Conservation (phyloP, 2,888 invertebrate genomes). For the Pegoplata infirma region DNA sequence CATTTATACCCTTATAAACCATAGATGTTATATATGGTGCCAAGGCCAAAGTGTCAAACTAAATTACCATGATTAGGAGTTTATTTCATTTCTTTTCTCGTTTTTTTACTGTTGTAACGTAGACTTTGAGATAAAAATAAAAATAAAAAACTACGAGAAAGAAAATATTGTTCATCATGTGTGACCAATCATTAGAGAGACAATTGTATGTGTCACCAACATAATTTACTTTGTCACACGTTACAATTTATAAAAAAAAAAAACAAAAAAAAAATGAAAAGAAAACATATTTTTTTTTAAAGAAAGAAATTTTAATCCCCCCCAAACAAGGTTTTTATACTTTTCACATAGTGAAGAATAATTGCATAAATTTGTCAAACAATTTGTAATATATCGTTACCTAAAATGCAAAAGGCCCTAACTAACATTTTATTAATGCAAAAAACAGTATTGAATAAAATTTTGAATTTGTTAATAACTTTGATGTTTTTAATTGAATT, state of each 20-base stretch:
- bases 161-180: constrained; percentile 39
- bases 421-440: too few species aligned
- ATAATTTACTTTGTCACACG: constrained; percentile 38
- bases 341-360: too few species aligned
- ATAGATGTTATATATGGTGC: constrained; percentile 25
- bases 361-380: too few species aligned
- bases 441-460: too few species aligned
- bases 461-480: too few species aligned
- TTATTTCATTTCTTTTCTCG: background rate
- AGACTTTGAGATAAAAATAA: constrained; percentile 2
- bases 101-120: background rate
- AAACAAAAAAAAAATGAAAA: too few species aligned
- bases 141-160: constrained; percentile 1
- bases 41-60: constrained; percentile 50
- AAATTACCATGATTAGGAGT: constrained; percentile 50
- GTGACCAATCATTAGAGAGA: constrained; percentile 47
- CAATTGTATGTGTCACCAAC: constrained; percentile 44
- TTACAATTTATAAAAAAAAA: constrained; percentile 14
- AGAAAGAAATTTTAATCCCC: too few species aligned
- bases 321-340: too few species aligned
- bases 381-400: too few species aligned
- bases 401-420: too few species aligned
- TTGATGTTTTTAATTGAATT: too few species aligned
- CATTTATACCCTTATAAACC: constrained; percentile 14
- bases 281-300: too few species aligned